These are phyloP conservation scores for Ambastaia sidthimunki DNA, from an alignment of 2,797 vertebrate species.

Conservation along the genomic window DNA sequence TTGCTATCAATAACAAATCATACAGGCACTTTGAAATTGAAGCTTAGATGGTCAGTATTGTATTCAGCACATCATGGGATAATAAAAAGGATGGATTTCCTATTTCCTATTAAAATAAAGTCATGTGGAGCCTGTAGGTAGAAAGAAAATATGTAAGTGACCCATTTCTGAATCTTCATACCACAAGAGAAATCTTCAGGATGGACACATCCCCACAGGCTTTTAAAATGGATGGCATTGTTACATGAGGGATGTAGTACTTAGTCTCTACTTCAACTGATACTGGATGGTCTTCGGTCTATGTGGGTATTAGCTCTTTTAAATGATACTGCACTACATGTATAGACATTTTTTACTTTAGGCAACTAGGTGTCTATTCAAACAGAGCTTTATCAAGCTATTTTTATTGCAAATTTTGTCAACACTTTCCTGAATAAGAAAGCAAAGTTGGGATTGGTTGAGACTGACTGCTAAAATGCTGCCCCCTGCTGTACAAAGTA, in stretches of 20 bases:
- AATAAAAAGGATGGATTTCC: background rate
- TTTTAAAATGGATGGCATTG: background rate
- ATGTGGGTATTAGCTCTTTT: background rate
- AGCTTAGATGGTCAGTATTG: background rate
- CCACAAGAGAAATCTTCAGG: background rate
- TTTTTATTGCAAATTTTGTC: no score
- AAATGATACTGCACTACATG: background rate
- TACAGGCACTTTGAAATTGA: constrained; percentile 8
- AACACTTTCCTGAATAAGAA: background rate
- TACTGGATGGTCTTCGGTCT: background rate
- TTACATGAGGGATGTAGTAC: background rate
- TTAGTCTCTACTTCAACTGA: background rate
- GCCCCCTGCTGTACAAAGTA: constrained; percentile 53
- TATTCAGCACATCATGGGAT: background rate
- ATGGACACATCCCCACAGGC: background rate
- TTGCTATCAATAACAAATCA: background rate
- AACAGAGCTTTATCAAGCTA: no score
- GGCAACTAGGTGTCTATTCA: no score
- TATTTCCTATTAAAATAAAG: constrained; percentile 1
- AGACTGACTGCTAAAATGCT: constrained; percentile 48
- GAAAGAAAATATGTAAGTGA: background rate
- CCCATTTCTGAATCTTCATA: background rate
- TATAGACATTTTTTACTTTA: no score
- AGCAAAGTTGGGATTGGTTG: constrained; percentile 17
- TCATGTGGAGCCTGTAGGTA: background rate